Evolutionary conservation across 2,113 vertebrate species (phyloP).

Genomic region (Halcyon senegalensis): DNA sequence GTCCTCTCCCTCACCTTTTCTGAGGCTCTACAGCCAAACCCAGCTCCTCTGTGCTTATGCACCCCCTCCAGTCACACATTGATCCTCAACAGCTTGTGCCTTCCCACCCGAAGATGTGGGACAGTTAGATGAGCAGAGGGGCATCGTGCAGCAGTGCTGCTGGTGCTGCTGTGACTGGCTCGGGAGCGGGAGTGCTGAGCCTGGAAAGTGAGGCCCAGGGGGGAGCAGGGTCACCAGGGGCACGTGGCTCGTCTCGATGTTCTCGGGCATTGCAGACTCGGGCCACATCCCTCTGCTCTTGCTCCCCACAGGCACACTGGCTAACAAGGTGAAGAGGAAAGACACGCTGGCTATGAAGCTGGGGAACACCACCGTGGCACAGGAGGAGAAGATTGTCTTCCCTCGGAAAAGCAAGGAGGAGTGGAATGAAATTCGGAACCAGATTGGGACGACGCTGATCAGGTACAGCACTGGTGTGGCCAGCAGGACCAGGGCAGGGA

Average conservation of each 20-base stretch:
- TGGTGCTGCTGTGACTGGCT: neutral
- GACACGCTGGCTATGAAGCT: slow-evolving; percentile 96
- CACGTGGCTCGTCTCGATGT: neutral
- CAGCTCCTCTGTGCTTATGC: neutral
- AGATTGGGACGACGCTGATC: slow-evolving; percentile 92
- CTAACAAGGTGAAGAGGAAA: slow-evolving; percentile 94
- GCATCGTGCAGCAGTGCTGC: neutral
- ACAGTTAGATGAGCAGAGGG: neutral
- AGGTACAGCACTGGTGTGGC: slow-evolving; percentile 72
- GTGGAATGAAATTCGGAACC: slow-evolving; percentile 94
- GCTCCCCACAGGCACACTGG: slow-evolving; percentile 82
- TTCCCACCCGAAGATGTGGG: neutral
- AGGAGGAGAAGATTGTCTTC: slow-evolving; percentile 81
- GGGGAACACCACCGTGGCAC: slow-evolving; percentile 72
- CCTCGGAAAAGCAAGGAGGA: slow-evolving; percentile 95
- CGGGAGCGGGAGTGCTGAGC: neutral
- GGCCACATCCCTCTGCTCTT: neutral
- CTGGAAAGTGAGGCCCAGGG: neutral
- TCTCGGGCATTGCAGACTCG: neutral
- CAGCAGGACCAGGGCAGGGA: too few species aligned
- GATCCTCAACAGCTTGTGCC: neutral
- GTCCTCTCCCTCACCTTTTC: neutral
- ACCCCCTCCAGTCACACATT: neutral
- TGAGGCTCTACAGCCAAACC: neutral
- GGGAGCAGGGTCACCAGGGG: neutral